Evolutionary conservation across 2,888 invertebrate genomes (phyloP), one percentile per base, ranked within the genome.

Genomic region (Latrodectus hesperus): DNA sequence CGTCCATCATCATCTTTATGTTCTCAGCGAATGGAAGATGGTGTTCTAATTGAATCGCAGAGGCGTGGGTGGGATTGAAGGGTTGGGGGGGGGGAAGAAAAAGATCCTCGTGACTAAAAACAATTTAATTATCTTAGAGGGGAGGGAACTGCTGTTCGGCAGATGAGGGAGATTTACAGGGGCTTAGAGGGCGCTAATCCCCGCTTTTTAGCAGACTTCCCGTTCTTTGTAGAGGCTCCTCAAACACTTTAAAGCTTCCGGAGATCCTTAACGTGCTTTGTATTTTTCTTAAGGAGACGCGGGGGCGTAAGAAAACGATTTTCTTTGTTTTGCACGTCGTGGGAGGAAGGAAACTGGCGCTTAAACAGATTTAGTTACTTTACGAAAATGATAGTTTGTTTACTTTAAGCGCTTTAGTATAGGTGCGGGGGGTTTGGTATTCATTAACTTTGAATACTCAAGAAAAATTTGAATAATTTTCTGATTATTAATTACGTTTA

Each of bases 121-220:
- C 83, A 76, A 83, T 83, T 83, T 83, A 83, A 83, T 83, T 83
- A 83, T 83, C 83, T 83, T 76, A 11, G 22, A 51, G 26, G 49
- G 53, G 10, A n/a, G 26, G 53, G 73, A n/a, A n/a, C 55, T 22
- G 49, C 64, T 71, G 38, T 76, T 76, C 52, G 83, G n/a, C 52
- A 65, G 51, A 76, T n/a, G 70, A 76, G 71, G 51, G 51, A 26
- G 83, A 77, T 74, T 75, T 82, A 17, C 53, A 22, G 26, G 22
- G 76, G 60, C 60, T 71, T 68, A 71, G n/a, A 67, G 9, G 64
- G 9, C 75, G 70, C 83, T 83, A 83, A 83, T 83, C 83, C 52
- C 83, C 51, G 3, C 71, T 76, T 83, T 76, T 76, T 71, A 70
- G 52, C 70, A 52, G 38, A 70, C 26, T 26, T 76, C 75, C 76